These are phyloP conservation scores for Dicyrtoma fusca DNA, from an alignment of 2,888 invertebrate genomes.

Conservation along the genomic window DNA sequence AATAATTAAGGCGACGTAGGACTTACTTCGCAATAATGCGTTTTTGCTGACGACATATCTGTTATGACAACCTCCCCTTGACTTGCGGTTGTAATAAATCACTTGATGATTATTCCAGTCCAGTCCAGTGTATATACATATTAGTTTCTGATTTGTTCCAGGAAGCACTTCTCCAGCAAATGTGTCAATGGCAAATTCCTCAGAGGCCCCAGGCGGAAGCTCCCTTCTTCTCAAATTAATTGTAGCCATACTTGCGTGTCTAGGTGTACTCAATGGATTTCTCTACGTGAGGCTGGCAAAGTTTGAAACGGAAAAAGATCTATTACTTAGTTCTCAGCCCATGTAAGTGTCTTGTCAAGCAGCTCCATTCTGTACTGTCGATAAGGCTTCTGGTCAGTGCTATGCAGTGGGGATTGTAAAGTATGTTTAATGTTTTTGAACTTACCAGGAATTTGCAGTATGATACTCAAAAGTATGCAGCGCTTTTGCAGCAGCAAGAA, in stretches of 20 bases:
- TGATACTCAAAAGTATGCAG: slow-evolving; percentile 80
- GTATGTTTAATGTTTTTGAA: slow-evolving; percentile 61
- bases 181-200: background rate
- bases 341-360: slow-evolving; percentile 31
- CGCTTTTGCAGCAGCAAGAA: slow-evolving; percentile 78
- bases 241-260: slow-evolving; percentile 67
- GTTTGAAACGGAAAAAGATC: slow-evolving; percentile 65
- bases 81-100: too few relatives aligned
- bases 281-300: slow-evolving; percentile 75
- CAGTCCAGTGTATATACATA: background rate
- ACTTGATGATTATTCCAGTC: too few relatives aligned
- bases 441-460: slow-evolving; percentile 69
- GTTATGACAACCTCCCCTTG: too few relatives aligned
- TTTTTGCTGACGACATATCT: too few relatives aligned
- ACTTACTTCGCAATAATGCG: too few relatives aligned
- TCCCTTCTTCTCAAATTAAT: slow-evolving; percentile 58
- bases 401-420: too few relatives aligned
- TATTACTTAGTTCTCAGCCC: slow-evolving; percentile 50
- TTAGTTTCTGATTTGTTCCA: slow-evolving; percentile 14
- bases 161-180: slow-evolving; percentile 32
- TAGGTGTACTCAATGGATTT: slow-evolving; percentile 73
- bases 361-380: slow-evolving; percentile 61
- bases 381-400: slow-evolving; percentile 40
- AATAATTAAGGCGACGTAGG: too few relatives aligned
- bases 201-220: slow-evolving; percentile 41